A percentile compares a stretch with the other conserved stretches of the same genome.
Evolutionary conservation across 1,140 invertebrate species (phyloP).

Genomic region (Gonioctena quinquepunctata): DNA sequence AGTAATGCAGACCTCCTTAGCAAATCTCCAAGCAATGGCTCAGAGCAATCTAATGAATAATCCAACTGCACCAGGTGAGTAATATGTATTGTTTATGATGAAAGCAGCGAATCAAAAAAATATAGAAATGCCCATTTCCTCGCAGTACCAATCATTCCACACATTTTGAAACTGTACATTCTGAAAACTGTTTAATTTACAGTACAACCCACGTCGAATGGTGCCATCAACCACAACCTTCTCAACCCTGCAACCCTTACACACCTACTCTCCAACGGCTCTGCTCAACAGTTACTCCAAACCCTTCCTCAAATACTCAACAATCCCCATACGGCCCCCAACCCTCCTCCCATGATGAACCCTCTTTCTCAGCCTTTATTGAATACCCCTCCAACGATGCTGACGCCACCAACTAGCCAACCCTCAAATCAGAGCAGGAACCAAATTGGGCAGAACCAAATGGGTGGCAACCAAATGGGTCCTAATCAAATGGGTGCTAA

Average conservation of each 20-base stretch:
- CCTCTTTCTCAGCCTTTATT: conserved; percentile 56
- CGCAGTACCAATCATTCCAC: no score
- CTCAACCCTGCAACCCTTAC: conserved; percentile 67
- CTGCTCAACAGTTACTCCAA: conserved; percentile 66
- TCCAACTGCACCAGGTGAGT: conserved; percentile 47
- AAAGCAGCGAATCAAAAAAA: no score
- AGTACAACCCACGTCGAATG: conserved; percentile 55
- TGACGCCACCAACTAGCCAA: conserved; percentile 43
- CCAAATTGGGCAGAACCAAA: conserved; percentile 21
- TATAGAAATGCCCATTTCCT: no score
- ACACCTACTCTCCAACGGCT: conserved; percentile 71
- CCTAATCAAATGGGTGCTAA: conserved; percentile 12
- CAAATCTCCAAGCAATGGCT: conserved; percentile 78
- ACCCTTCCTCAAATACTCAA: conserved; percentile 65
- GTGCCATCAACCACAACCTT: conserved; percentile 54
- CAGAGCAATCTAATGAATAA: conserved; percentile 57
- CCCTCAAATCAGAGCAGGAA: conserved; percentile 30
- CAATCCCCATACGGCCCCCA: conserved; percentile 52
- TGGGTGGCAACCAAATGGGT: conserved; percentile 3
- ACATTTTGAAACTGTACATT: no score
- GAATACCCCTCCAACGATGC: conserved; percentile 57
- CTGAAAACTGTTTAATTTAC: background rate
- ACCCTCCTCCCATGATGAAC: conserved; percentile 53
- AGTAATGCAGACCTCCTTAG: conserved; percentile 81
- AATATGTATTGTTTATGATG: no score